phyloP scores from a whole-genome alignment of 2,797 vertebrate genomes.

The Falco berigora region DNA sequence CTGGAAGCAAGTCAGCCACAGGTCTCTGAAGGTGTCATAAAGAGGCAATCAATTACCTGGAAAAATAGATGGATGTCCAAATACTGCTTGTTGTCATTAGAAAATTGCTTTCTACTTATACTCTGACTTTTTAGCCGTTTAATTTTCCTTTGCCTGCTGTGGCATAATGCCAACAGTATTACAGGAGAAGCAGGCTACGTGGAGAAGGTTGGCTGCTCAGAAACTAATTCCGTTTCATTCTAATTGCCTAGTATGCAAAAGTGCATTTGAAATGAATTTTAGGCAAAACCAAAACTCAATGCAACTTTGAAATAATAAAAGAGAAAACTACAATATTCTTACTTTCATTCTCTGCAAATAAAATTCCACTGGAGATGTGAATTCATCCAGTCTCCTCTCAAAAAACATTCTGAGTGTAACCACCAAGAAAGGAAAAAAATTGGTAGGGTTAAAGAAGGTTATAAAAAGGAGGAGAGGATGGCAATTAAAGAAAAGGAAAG shows the following conservation, averaged over 20 bases:
- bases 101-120: background rate
- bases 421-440: background rate
- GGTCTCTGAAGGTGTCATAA: background rate
- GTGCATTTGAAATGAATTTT: background rate
- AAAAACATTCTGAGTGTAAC: background rate
- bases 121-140: background rate
- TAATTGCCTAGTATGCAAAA: background rate
- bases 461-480: background rate
- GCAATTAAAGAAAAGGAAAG: background rate
- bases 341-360: background rate
- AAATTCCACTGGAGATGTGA: background rate
- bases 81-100: background rate
- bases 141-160: background rate
- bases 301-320: background rate
- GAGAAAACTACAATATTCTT: background rate
- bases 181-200: background rate
- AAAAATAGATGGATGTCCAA: constrained; percentile 17
- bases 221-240: background rate
- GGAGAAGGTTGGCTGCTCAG: background rate
- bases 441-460: background rate
- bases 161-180: background rate
- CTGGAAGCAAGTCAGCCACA: background rate
- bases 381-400: background rate
- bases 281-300: background rate
- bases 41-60: background rate